phyloP scores from a whole-genome alignment of 2,888 invertebrate genomes.

The Julus scanicus region DNA sequence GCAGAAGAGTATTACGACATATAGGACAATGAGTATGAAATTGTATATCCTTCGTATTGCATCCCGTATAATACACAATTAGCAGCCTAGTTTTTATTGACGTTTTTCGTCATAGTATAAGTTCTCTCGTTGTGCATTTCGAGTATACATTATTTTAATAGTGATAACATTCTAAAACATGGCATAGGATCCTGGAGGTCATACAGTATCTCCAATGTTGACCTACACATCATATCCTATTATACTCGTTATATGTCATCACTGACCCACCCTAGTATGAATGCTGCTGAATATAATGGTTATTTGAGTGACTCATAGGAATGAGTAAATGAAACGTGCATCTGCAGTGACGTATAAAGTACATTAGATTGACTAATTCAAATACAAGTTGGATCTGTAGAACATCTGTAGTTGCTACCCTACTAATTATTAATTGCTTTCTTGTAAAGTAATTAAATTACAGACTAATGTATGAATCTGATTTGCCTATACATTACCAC shows the following conservation, averaged over 20 bases:
- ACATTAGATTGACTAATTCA: not conserved
- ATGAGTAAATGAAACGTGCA: not conserved
- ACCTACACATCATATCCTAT: not conserved
- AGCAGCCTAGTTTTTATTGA: not conserved
- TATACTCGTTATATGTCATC: constrained; percentile 9
- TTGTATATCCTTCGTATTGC: not conserved
- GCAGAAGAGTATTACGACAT: not conserved
- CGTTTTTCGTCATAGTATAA: not conserved
- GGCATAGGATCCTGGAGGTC: not conserved
- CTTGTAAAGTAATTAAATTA: not conserved
- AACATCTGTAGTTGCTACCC: not conserved
- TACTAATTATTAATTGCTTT: not conserved
- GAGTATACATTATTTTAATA: not conserved
- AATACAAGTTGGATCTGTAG: not conserved
- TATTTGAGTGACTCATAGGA: not conserved
- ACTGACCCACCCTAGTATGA: not conserved
- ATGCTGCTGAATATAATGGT: not conserved
- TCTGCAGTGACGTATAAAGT: not conserved
- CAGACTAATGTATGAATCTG: not conserved
- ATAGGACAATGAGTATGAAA: not conserved
- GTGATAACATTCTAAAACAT: not conserved
- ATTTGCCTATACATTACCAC: not conserved
- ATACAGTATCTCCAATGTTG: not conserved
- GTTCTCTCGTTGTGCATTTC: not conserved
- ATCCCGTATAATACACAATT: too few relatives aligned